Base-by-base conservation (phyloP, 1,140 invertebrate species). In the Cyphomyrmex costatus region DNA sequence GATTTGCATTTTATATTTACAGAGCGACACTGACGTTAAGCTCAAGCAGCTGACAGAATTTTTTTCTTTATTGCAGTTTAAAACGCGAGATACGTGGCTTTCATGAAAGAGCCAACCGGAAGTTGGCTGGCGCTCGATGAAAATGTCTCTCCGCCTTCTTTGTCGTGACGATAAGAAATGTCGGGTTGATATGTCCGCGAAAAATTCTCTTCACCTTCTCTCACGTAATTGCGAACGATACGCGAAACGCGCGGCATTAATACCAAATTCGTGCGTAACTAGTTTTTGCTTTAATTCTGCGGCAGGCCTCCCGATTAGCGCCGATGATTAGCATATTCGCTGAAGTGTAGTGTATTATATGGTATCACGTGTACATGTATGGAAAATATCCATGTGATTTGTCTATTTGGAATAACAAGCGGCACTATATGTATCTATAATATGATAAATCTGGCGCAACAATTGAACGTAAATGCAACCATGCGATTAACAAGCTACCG, bases 51-150 rank as follows among this genome's bases (percentile, higher is more conserved):
- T 88, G 73, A 79, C 24, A 71, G 19, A 71, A 49, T n/a, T 49
- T 70, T 77, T 61, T 60, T 58, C 58, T 19, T 46, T 61, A 33
- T 33, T 87, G 46, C 53, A 88, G 76, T 86, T 53, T 51, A 77
- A 83, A 89, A 88, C 74, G 80, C 61, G 63, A 78, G 78, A 92
- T 88, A 85, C 83, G 10, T 8, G 83, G 88, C 91, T 93, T 93
- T 93, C 88, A 90, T 86, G 78, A 85, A 89, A 73, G 86, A 92
- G 87, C 76, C 70, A 89, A 88, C 88, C 91, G 89, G 90, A 92
- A 92, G 90, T 93, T 92, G 88, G 90, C 90, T 65, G 53, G 65
- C 84, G 60, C 77, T 83, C 85, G 85, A 80, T 68, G 58, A 86
- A 92, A 92, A 91, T 88, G 63, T 86, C 86, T 87, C 74, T 85